Evolutionary conservation across 2,113 vertebrate species (phyloP), one percentile per base, ranked within the genome.

Genomic region (Tinamus guttatus): DNA sequence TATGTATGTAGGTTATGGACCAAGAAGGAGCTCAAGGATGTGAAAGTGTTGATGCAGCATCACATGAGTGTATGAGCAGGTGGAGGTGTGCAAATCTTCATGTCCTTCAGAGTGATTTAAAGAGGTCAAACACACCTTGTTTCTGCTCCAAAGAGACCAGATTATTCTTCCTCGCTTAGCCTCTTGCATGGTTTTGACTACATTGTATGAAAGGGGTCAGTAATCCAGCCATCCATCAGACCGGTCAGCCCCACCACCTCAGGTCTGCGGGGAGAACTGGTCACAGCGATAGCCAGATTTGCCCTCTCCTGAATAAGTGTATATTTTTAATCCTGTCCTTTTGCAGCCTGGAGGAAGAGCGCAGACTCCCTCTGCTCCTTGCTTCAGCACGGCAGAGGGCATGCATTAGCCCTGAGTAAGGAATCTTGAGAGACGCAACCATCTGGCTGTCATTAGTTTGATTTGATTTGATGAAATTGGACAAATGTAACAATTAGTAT

Each of bases 401-500:
- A 64, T 49, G 63, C 52, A 67, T 94, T 85, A 87, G 67, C 77
- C 82, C 80, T 92, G 76, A 79, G 88, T 81, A 95, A 96, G 93
- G 95, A 96, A 95, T 94, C 96, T 91, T 95, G 77, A 97, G 85
- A 77, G 67, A 49, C 5, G 14, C 0, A 27, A 95, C 94, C 95
- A 93, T 97, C 93, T 96, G 94, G 86, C 81, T 96, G 77, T 94
- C 94, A 90, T 82, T 85, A 81, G 87, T 81, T 93, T 75, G 73
- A 96, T 89, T 95, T 91, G 93, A 94, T 96, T 95, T 94, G 95
- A 96, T 93, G 75, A 69, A 95, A 96, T 89, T 77, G 81, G 93
- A 96, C 85, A 97, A 97, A 97, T 94, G 63, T 87, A 93, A 95
- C 17, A 92, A 96, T 97, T 94, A 96, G 81, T 45, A 43, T 12